A percentile compares a stretch with the other conserved stretches of the same genome.
Conservation (phyloP, 2,113 vertebrate genomes). For the Bettongia penicillata region DNA sequence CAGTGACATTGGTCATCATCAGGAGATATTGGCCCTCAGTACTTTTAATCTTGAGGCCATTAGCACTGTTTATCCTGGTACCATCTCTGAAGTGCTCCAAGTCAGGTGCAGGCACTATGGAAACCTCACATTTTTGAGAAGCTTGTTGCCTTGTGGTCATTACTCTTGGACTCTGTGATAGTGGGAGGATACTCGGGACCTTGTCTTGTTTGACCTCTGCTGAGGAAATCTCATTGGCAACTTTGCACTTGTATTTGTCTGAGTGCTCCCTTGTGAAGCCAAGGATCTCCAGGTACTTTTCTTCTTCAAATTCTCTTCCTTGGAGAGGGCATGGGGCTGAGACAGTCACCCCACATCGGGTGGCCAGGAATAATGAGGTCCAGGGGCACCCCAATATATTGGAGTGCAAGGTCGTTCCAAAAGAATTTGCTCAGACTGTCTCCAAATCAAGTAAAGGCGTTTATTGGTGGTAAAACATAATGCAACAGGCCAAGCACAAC, state of each 20-base stretch:
- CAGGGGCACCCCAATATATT: too few relatives aligned
- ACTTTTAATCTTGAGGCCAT: constrained; percentile 94
- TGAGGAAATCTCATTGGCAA: constrained; percentile 96
- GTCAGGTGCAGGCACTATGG: constrained; percentile 93
- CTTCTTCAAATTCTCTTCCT: constrained; percentile 97
- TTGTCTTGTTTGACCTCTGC: constrained; percentile 98
- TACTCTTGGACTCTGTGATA: constrained; percentile 94
- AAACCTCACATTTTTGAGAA: constrained; percentile 93
- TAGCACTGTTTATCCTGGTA: constrained; percentile 94
- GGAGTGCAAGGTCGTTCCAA: too few relatives aligned
- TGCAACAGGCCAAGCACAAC: too few relatives aligned
- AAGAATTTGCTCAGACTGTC: too few relatives aligned
- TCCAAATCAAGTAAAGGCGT: too few relatives aligned
- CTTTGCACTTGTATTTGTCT: constrained; percentile 98
- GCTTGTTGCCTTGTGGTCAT: constrained; percentile 93
- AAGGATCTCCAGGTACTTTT: constrained; percentile 96
- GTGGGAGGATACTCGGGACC: constrained; percentile 98
- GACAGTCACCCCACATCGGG: too few relatives aligned
- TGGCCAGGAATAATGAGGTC: too few relatives aligned
- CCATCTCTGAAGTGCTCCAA: constrained; percentile 99
- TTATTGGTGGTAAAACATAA: too few relatives aligned
- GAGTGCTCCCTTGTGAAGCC: constrained; percentile 97
- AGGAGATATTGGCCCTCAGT: constrained; percentile 92
- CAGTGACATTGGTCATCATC: constrained; percentile 96
- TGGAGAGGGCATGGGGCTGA: too few relatives aligned